Percentiles rank a stretch among this genome's conserved stretches.
Evolutionary conservation across 2,888 invertebrate genomes (phyloP).

Genomic region (Phyllotreta cruciferae): DNA sequence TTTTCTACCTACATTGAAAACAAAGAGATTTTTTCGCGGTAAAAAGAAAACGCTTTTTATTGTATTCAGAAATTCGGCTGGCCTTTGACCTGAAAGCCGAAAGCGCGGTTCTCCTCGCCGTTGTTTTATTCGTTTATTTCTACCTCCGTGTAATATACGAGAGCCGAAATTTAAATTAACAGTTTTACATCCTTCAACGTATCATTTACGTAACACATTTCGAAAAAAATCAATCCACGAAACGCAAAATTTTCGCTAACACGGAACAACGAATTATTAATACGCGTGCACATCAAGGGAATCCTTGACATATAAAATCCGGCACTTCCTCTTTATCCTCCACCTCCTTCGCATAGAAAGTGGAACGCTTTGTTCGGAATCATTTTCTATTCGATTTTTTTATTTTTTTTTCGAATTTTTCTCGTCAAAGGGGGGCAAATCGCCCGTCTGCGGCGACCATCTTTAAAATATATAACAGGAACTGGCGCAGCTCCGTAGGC

Average conservation of each 20-base stretch:
- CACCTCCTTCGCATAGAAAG: constrained; percentile 28
- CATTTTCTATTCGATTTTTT: constrained; percentile 25
- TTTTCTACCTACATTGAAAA: constrained; percentile 29
- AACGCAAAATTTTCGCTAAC: no score
- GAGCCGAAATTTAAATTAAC: neutral
- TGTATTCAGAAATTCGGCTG: constrained; percentile 22
- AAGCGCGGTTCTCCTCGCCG: neutral
- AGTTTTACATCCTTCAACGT: no score
- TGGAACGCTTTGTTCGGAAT: constrained; percentile 31
- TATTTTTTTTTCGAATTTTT: no score
- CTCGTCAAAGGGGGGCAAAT: neutral
- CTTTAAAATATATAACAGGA: constrained; percentile 40
- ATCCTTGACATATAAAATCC: no score
- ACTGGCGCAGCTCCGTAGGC: constrained; percentile 38
- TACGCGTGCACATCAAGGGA: no score
- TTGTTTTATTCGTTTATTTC: neutral
- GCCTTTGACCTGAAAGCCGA: constrained; percentile 24
- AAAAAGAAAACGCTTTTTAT: constrained; percentile 20
- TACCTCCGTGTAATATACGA: neutral
- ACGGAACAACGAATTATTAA: no score
- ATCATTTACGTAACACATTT: no score
- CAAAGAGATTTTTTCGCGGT: constrained; percentile 9
- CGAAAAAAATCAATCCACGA: no score
- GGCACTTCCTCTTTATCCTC: constrained; percentile 35
- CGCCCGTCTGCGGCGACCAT: constrained; percentile 20